These are phyloP conservation scores for Myrmecobius fasciatus DNA, from an alignment of 2,113 vertebrate species.

Conservation along the genomic window DNA sequence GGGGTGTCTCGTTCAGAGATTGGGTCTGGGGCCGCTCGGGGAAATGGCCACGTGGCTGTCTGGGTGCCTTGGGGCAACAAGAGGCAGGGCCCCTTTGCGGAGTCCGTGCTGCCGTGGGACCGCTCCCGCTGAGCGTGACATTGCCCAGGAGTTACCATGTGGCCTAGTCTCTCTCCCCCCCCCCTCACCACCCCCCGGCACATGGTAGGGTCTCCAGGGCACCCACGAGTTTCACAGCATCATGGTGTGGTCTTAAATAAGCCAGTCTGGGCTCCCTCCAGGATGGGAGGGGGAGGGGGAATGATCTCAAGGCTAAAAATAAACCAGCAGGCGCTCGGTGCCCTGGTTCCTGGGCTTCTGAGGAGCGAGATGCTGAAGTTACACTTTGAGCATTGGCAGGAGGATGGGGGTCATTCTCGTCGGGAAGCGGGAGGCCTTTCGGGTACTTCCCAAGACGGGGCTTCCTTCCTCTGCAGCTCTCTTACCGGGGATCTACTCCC, in stretches of 20 bases:
- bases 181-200: not conserved
- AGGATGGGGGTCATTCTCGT: conserved; percentile 40
- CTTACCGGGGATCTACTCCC: not conserved
- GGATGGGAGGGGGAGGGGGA: conserved; percentile 15
- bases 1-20: not conserved
- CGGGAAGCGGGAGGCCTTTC: conserved; percentile 32
- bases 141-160: not conserved
- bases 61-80: not conserved
- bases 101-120: not conserved
- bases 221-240: conserved; percentile 42
- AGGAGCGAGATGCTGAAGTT: conserved; percentile 63
- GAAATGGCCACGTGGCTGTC: not conserved
- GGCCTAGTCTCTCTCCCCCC: not conserved
- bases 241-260: conserved; percentile 61
- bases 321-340: conserved; percentile 61
- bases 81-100: not conserved
- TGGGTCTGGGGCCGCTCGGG: not conserved
- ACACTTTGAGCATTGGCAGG: conserved; percentile 49
- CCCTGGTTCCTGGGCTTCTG: conserved; percentile 61
- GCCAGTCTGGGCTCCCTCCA: conserved; percentile 48
- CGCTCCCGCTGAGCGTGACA: not conserved
- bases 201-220: conserved; percentile 23
- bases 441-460: conserved; percentile 17
- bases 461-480: conserved; percentile 14
- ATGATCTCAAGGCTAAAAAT: conserved; percentile 70